phyloP scores from a whole-genome alignment of 2,113 vertebrate genomes.

The Ascaphus truei region DNA sequence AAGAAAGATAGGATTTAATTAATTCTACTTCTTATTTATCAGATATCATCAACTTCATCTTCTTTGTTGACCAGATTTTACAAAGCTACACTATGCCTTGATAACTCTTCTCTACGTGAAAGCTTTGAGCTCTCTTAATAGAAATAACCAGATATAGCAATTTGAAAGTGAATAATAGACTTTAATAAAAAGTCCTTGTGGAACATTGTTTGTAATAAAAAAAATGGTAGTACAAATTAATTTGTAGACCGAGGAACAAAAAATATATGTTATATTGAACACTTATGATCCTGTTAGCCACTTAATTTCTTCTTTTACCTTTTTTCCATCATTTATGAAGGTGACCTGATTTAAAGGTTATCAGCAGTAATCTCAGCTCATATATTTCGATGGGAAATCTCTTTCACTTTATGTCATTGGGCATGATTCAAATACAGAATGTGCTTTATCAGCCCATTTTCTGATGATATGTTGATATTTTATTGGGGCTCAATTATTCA shows the following conservation, averaged over 20 bases:
- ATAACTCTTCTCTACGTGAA: too few relatives aligned
- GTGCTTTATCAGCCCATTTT: not conserved
- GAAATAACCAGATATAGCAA: too few relatives aligned
- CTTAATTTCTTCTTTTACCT: not conserved
- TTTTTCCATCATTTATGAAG: not conserved
- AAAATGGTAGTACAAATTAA: not conserved
- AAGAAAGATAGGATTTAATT: too few relatives aligned
- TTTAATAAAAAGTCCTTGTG: not conserved
- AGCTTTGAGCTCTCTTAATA: too few relatives aligned
- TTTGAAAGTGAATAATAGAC: not conserved
- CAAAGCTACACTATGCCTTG: too few relatives aligned
- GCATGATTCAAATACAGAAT: not conserved
- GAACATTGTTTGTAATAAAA: not conserved
- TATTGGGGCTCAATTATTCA: conserved; percentile 1
- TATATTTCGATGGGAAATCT: not conserved
- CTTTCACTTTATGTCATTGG: not conserved
- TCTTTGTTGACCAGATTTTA: too few relatives aligned
- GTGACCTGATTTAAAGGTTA: conserved; percentile 25
- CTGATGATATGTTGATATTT: not conserved
- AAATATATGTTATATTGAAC: conserved; percentile 5
- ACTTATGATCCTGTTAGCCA: not conserved
- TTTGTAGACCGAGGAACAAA: not conserved
- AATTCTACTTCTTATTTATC: too few relatives aligned
- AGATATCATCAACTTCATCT: too few relatives aligned
- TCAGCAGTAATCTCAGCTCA: not conserved